Base-by-base conservation (phyloP, 2,797 vertebrate species). In the Gymnoscopelus microlampas region DNA sequence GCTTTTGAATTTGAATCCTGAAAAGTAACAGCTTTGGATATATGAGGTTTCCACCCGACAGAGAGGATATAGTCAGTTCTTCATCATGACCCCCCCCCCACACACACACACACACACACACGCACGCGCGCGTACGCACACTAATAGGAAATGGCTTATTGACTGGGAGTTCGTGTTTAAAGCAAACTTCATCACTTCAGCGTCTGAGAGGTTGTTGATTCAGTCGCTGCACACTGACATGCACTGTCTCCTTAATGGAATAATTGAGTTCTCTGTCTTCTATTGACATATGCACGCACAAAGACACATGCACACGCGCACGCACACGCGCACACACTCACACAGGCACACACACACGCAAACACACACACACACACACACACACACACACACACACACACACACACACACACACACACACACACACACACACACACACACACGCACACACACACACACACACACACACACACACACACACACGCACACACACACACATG, bases 211-310 rank as follows among this genome's bases (percentile, higher is more conserved):
- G 71, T 12, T 89, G 87, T 89, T 90, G 88, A 85, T 84, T 90
- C 84, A 88, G 86, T 88, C 85, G 71, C 78, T 81, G 77, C 78
- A 84, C n/a, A 74, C 72, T 69, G 54, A 72, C 59, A 69, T 76
- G 84, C 82, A 74, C 82, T 49, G 77, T 80, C 85, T 83, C 60
- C 75, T 79, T 91, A 88, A 93, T 92, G 86, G 87, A 92, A 91
- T 90, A 92, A 91, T 89, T 85, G 77, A 90, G 87, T 88, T 19
- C 55, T 70, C 35, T 81, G 65, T 68, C 62, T 87, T 83, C 66
- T 85, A 86, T 85, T 91, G 87, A 90, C 83, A 88, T 68, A 67
- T 69, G 66, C 72, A 76, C 2, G 58, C 61, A 73, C 77, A 73
- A 75, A 55, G 71, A 76, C 70, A 68, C 50, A 39, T 4, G 13